Percentiles rank a stretch among this genome's conserved stretches.
Evolutionary conservation across 2,113 vertebrate species (phyloP).

Genomic region (Tetrao urogallus): DNA sequence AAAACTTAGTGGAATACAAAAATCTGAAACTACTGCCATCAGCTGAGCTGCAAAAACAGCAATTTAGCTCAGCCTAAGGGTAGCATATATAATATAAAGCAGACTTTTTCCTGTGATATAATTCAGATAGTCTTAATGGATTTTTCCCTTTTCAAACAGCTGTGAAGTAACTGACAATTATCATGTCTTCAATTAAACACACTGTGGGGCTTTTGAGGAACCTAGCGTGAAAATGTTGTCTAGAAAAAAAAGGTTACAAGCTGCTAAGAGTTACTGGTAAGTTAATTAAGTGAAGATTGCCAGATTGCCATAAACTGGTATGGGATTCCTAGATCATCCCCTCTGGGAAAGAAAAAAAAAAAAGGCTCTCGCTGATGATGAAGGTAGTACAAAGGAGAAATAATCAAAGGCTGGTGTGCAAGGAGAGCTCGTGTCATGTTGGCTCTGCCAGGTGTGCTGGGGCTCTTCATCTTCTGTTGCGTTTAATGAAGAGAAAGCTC

Average conservation of each 20-base stretch:
- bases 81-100: constrained; percentile 21
- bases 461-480: background rate
- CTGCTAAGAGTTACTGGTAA: background rate
- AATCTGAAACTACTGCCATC: constrained; percentile 24
- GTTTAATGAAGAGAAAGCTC: background rate
- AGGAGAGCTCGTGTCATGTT: background rate
- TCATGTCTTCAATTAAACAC: constrained; percentile 55
- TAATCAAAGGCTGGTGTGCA: background rate
- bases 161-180: constrained; percentile 55
- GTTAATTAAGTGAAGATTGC: constrained; percentile 47
- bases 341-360: background rate
- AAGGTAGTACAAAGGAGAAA: background rate
- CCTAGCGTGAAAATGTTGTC: background rate
- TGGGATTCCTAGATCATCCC: background rate
- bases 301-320: constrained; percentile 25
- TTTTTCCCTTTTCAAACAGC: background rate
- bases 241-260: background rate
- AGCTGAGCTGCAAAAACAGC: background rate
- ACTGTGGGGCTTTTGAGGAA: background rate
- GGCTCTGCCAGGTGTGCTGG: background rate
- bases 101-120: constrained; percentile 15
- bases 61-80: constrained; percentile 43
- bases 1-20: constrained; percentile 7
- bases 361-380: background rate
- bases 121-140: constrained; percentile 27